These are phyloP conservation scores for Clavelina lepadiformis DNA, from an alignment of 23 tunicate species.

Conservation along the genomic window DNA sequence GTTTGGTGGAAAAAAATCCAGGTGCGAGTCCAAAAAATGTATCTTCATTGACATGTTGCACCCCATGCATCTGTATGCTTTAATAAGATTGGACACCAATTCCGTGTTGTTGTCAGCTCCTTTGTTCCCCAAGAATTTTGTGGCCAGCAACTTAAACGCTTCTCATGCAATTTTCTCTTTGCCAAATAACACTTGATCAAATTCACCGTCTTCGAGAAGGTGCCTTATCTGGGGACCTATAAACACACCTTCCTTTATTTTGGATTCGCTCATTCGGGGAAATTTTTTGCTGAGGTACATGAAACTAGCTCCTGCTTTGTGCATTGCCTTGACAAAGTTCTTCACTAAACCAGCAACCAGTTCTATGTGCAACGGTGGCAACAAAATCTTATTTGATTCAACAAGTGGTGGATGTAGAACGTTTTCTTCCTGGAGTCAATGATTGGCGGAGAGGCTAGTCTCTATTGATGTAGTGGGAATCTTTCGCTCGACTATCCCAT, in stretches of 20 bases:
- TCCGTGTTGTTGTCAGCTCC: no score
- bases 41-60: slow-evolving; percentile 17
- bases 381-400: slow-evolving; percentile 7
- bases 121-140: slow-evolving; percentile 5
- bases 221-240: slow-evolving; percentile 30
- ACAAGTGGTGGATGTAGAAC: slow-evolving; percentile 15
- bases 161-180: slow-evolving; percentile 10
- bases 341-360: slow-evolving; percentile 28
- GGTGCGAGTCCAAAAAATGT: slow-evolving; percentile 23
- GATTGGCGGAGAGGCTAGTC: slow-evolving; percentile 10
- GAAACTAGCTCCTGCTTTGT: slow-evolving; percentile 20
- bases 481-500: slow-evolving; percentile 17
- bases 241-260: slow-evolving; percentile 17
- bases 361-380: slow-evolving; percentile 14
- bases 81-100: slow-evolving; percentile 5
- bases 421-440: slow-evolving; percentile 9
- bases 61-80: slow-evolving; percentile 24
- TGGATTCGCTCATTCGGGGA: slow-evolving; percentile 15
- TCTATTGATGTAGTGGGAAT: slow-evolving; percentile 3
- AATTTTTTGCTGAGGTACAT: slow-evolving; percentile 8
- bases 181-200: background rate
- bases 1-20: slow-evolving; percentile 30
- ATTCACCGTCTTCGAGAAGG: slow-evolving; percentile 16
- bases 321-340: slow-evolving; percentile 27
- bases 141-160: slow-evolving; percentile 25